Evolutionary conservation across 2,888 invertebrate genomes (phyloP).

Genomic region (Drosophila greeni): DNA sequence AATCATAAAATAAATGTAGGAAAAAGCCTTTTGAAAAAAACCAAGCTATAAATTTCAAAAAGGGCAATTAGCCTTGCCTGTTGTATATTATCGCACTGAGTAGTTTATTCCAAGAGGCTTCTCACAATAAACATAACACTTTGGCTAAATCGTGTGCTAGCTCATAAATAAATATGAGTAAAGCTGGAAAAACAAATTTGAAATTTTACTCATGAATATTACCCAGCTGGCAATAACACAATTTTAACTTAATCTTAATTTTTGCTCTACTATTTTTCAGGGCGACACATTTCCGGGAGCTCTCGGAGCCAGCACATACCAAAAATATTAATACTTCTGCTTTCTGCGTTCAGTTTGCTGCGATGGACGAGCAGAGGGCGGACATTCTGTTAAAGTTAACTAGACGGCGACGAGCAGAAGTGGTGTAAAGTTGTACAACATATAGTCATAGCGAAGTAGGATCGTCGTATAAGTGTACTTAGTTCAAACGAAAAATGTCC

Average conservation of each 20-base stretch:
- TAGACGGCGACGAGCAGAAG: constrained; percentile 2
- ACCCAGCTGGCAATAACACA: constrained; percentile 6
- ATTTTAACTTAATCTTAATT: neutral
- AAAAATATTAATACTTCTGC: constrained; percentile 31
- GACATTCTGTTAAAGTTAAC: constrained; percentile 39
- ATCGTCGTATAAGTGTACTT: constrained; percentile 64
- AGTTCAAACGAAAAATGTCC: constrained; percentile 51
- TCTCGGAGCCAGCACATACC: constrained; percentile 36
- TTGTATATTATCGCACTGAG: constrained; percentile 53
- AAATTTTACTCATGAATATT: constrained; percentile 7
- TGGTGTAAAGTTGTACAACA: constrained; percentile 35
- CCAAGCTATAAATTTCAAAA: constrained; percentile 34
- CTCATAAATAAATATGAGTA: constrained; percentile 53
- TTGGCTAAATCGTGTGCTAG: constrained; percentile 19
- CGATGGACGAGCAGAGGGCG: constrained; percentile 34
- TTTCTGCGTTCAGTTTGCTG: constrained; percentile 38
- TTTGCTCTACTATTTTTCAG: constrained; percentile 46
- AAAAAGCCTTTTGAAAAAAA: constrained; percentile 29
- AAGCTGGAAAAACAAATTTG: constrained; percentile 28
- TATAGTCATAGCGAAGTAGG: constrained; percentile 64
- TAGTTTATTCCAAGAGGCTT: constrained; percentile 29
- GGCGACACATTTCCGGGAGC: constrained; percentile 72
- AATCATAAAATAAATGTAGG: constrained; percentile 52
- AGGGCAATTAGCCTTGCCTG: constrained; percentile 47
- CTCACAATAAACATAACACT: constrained; percentile 52